A percentile compares a stretch with the other conserved stretches of the same genome.
Conservation (phyloP, 1,140 invertebrate genomes). For the Drosophila kepulauana region DNA sequence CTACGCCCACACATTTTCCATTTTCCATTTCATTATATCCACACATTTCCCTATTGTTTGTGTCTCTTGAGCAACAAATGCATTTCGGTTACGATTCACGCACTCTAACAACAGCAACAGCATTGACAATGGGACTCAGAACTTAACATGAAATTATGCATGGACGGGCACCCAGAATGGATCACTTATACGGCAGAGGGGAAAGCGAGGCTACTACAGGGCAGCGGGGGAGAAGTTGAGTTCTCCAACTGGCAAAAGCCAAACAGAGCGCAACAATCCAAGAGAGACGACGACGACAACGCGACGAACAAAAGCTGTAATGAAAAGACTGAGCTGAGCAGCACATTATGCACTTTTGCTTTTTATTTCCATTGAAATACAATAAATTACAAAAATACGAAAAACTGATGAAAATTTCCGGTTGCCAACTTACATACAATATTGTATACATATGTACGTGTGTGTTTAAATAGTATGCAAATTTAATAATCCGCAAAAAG, state of each 20-base stretch:
- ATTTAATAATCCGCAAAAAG: conserved; percentile 57
- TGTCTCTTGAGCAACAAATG: conserved; percentile 24
- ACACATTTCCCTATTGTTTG: conserved; percentile 23
- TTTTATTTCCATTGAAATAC: conserved; percentile 57
- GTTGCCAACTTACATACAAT: conserved; percentile 29
- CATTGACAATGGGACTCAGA: conserved; percentile 61
- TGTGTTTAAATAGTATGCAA: conserved; percentile 18
- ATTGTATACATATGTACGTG: neutral
- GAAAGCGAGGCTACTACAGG: neutral
- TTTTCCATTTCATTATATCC: conserved; percentile 3
- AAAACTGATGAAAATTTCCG: conserved; percentile 66
- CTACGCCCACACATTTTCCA: conserved; percentile 32
- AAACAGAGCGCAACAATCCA: conserved; percentile 71
- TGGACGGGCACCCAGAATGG: conserved; percentile 60
- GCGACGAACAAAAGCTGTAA: conserved; percentile 32
- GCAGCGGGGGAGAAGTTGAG: neutral
- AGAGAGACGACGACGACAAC: conserved; percentile 14
- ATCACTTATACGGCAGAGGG: neutral
- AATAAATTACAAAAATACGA: conserved; percentile 33
- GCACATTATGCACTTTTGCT: conserved; percentile 74
- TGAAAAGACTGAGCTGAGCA: conserved; percentile 13
- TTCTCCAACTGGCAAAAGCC: conserved; percentile 53
- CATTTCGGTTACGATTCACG: conserved; percentile 45
- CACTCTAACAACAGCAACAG: conserved; percentile 31
- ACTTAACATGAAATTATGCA: conserved; percentile 73